Conservation (phyloP, 1,140 invertebrate genomes). For the Lucilia sericata region DNA sequence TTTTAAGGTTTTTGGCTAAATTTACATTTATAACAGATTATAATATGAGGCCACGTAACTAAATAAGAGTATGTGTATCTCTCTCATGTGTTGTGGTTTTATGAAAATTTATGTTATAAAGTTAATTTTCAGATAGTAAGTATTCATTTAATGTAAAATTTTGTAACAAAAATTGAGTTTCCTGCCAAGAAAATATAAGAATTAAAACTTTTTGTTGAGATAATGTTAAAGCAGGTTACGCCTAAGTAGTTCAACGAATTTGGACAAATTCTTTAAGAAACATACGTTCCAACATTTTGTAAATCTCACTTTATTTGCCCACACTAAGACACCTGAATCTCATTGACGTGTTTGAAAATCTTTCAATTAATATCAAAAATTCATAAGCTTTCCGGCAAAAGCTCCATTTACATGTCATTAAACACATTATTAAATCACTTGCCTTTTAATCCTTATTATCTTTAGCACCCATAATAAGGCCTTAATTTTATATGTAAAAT, state of each 20-base stretch:
- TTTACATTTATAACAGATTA: slow-evolving; percentile 5
- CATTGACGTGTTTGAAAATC: too few relatives aligned
- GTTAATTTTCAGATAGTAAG: neutral
- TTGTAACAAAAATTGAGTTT: neutral
- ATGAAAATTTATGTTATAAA: slow-evolving; percentile 2
- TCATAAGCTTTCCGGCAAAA: too few relatives aligned
- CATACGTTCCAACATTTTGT: too few relatives aligned
- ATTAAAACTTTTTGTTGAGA: neutral
- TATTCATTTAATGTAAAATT: neutral
- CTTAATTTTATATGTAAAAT: neutral
- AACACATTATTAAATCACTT: neutral
- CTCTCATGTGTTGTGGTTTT: neutral
- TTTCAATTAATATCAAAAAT: too few relatives aligned
- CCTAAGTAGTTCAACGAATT: too few relatives aligned
- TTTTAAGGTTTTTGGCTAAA: neutral
- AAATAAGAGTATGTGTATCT: neutral
- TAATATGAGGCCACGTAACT: neutral
- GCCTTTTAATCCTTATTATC: neutral
- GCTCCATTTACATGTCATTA: neutral
- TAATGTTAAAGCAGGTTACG: too few relatives aligned
- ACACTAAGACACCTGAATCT: too few relatives aligned
- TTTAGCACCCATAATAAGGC: neutral
- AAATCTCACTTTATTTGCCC: too few relatives aligned
- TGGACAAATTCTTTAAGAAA: neutral
- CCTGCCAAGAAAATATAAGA: neutral